These are phyloP conservation scores for Lymantria monacha DNA, from an alignment of 2,888 invertebrate genomes.

Conservation along the genomic window DNA sequence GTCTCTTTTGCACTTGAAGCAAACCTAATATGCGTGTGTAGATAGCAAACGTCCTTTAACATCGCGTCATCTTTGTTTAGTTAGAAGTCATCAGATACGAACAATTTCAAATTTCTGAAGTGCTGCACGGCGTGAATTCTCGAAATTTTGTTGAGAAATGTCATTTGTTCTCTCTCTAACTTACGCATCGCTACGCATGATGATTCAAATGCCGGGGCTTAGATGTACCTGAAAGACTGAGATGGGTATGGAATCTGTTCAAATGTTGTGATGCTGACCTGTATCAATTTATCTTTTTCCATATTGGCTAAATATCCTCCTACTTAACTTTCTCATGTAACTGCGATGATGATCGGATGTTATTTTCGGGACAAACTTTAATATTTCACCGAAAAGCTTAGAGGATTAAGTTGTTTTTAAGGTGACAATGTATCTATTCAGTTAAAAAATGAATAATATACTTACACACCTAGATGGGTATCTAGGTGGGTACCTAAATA, in stretches of 20 bases:
- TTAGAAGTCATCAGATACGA: slow-evolving; percentile 63
- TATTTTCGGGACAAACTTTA: too few relatives aligned
- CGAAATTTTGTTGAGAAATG: slow-evolving; percentile 69
- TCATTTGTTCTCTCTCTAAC: slow-evolving; percentile 63
- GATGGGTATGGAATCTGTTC: slow-evolving; percentile 32
- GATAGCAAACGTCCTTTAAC: slow-evolving; percentile 52
- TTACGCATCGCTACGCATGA: slow-evolving; percentile 26
- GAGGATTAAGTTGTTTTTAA: too few relatives aligned
- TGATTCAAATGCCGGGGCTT: slow-evolving; percentile 36
- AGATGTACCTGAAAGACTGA: slow-evolving; percentile 37
- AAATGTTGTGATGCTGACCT: slow-evolving; percentile 25
- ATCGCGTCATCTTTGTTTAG: slow-evolving; percentile 77
- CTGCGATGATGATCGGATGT: too few relatives aligned
- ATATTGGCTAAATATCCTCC: not conserved
- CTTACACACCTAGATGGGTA: too few relatives aligned
- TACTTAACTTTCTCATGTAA: too few relatives aligned
- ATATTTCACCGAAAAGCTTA: too few relatives aligned
- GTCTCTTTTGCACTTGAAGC: slow-evolving; percentile 62
- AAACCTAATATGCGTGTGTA: slow-evolving; percentile 38
- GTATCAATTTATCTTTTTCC: slow-evolving; percentile 2
- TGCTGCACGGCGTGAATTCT: slow-evolving; percentile 46
- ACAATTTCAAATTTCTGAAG: slow-evolving; percentile 56
- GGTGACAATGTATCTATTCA: too few relatives aligned
- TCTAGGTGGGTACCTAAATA: too few relatives aligned
- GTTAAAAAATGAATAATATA: too few relatives aligned